Evolutionary conservation across 2,113 vertebrate genomes (phyloP).

Genomic region (Stictonetta naevosa): DNA sequence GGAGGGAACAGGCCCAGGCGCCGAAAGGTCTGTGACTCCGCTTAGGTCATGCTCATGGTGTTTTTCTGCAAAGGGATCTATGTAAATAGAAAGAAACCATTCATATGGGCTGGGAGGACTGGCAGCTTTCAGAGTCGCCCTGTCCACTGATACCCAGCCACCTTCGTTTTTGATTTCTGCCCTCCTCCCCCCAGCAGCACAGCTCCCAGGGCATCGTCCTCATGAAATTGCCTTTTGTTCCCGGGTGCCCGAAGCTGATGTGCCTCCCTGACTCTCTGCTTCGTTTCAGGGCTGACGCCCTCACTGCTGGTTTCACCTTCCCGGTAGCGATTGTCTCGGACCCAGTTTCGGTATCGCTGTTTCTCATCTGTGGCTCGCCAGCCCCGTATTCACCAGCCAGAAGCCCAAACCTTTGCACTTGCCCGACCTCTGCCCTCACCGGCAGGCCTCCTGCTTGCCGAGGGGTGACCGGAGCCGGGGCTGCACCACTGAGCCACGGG

Average conservation of each 20-base stretch:
- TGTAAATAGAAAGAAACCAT: slow-evolving; percentile 61
- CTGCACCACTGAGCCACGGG: not conserved
- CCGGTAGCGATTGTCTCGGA: slow-evolving; percentile 39
- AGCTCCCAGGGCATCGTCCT: slow-evolving; percentile 30
- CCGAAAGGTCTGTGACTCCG: slow-evolving; percentile 61
- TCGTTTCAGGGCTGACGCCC: not conserved
- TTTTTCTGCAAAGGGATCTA: slow-evolving; percentile 54
- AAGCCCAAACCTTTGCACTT: slow-evolving; percentile 48
- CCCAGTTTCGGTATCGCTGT: slow-evolving; percentile 56
- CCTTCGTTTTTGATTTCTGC: slow-evolving; percentile 59
- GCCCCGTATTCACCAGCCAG: slow-evolving; percentile 18
- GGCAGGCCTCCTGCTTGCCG: not conserved
- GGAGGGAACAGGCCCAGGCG: slow-evolving; percentile 41
- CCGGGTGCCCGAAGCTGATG: not conserved
- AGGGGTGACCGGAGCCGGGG: not conserved
- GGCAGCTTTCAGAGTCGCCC: slow-evolving; percentile 49
- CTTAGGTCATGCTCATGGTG: slow-evolving; percentile 55
- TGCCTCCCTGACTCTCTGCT: slow-evolving; percentile 29
- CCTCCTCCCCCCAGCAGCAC: slow-evolving; percentile 27
- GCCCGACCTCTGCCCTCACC: slow-evolving; percentile 37
- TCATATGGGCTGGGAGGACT: slow-evolving; percentile 46
- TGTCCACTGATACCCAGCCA: slow-evolving; percentile 54
- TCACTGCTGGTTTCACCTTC: slow-evolving; percentile 68
- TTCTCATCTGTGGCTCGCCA: slow-evolving; percentile 36
- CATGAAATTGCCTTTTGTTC: slow-evolving; percentile 58